Evolutionary conservation across 1,140 invertebrate species (phyloP), one percentile per base, ranked within the genome.

Genomic region (Macrostomum lignano): DNA sequence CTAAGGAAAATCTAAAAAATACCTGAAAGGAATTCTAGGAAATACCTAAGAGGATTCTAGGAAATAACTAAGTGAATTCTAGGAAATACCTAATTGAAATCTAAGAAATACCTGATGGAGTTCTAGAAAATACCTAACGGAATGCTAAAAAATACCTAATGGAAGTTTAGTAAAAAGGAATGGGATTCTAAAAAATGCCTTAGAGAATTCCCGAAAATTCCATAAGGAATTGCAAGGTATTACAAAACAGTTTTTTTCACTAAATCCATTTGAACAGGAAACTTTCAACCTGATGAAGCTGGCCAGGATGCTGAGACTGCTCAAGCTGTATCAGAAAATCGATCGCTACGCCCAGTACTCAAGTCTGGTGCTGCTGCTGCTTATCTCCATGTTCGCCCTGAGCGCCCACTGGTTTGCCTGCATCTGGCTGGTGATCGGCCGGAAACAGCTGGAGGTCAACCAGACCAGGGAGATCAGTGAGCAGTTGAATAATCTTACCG

Each of bases 391-490:
- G 42, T 54, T 51, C 38, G 44, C 47, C 0, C 38, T 54, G 11
- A 25, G 44, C 6, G 84, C 84, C 41, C 86, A 94, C 61, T 94
- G 86, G 86, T 64, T 93, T 48, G 82, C 84, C 21, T 93, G 86
- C 54, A 75, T 91, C 46, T 93, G 82, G 82, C 93, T 91, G 52
- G 81, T 81, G 6, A 93, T 94, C 40, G 84, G 81, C 9, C 74
- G 77, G 55, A 76, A 76, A 33, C 82, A 94, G 55, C 64, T 62
- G 71, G 46, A 72, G 69, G 31, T 67, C 70, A 52, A 49, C 38
- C 42, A 47, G n/a, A 38, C 40, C 9, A 51, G 51, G 19, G 52
- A 50, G 14, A 42, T 45, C 25, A 46, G 51, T 53, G 40, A 20
- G 28, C 28, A n/a, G n/a, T n/a, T n/a, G n/a, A n/a, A n/a, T n/a